phyloP scores from a whole-genome alignment of 2,797 vertebrate species.

The Pyrocephalus nanus region DNA sequence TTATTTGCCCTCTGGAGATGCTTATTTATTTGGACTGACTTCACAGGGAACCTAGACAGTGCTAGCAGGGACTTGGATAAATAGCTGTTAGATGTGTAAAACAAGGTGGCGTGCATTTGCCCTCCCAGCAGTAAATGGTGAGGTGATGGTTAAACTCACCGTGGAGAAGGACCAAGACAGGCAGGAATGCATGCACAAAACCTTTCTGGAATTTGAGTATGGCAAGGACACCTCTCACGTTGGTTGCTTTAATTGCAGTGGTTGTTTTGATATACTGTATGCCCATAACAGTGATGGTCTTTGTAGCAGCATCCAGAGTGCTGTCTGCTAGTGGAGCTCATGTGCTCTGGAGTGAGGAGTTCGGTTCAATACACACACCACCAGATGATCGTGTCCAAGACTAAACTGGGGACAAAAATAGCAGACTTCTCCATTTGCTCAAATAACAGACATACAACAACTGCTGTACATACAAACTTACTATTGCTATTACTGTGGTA shows the following conservation, averaged over 20 bases:
- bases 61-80: constrained; percentile 43
- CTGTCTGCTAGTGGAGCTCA: background rate
- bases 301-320: background rate
- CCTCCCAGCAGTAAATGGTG: background rate
- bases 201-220: background rate
- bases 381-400: background rate
- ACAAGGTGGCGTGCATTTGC: constrained; percentile 15
- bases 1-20: constrained; percentile 37
- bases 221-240: background rate
- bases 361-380: background rate
- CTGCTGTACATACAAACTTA: background rate
- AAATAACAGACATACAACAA: background rate
- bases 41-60: constrained; percentile 32
- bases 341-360: background rate
- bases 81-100: constrained; percentile 35
- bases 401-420: background rate
- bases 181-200: background rate
- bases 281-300: background rate
- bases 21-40: constrained; percentile 56
- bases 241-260: constrained; percentile 39
- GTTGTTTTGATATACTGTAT: constrained; percentile 45
- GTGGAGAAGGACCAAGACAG: background rate
- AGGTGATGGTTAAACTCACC: constrained; percentile 8
- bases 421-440: background rate
- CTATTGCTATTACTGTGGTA: background rate